Evolutionary conservation across 1,140 invertebrate genomes (phyloP), one percentile per base, ranked within the genome.

Genomic region (Achroia grisella): DNA sequence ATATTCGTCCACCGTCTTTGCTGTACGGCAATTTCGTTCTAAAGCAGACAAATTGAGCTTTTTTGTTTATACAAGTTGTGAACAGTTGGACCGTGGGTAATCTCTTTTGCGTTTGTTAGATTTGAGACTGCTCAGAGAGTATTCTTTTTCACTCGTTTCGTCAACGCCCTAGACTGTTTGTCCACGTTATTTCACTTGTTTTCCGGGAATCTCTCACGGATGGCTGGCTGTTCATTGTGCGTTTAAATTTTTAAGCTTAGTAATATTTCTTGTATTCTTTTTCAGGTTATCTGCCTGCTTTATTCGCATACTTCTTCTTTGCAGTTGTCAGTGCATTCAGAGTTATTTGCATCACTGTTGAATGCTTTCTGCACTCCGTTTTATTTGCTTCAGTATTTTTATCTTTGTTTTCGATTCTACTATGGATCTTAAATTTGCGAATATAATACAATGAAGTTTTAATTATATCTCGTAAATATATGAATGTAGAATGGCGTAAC

Each of bases 81-180:
- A 74, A 66, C 77, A 81, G 71, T 75, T 74, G 66, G 72, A 77
- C 72, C 74, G 73, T 69, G 56, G 68, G 78, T 82, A 85, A 85
- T 85, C 76, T 81, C 76, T 77, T 83, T 84, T 84, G 68, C 71
- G 75, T 83, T 80, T 75, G 79, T 77, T 71, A 62, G 74, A 80
- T 79, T 79, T 71, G 72, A 76, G 76, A 73, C 63, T 23, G 17
- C 17, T 62, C 53, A 39, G 44, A 60, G 54, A 44, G 58, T 64
- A 55, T 74, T 74, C 63, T 72, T 78, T 79, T 76, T 74, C 67
- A 64, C 70, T 70, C 63, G 62, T 72, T 70, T 71, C 71, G 65
- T 78, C 74, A 75, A 67, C 65, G 62, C 51, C 76, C 62, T 6
- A 23, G 17, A 23, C 55, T 76, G 66, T 81, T 83, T 80, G 71